These are phyloP conservation scores for Limulus polyphemus DNA, from an alignment of 2,888 invertebrate species.

Conservation along the genomic window DNA sequence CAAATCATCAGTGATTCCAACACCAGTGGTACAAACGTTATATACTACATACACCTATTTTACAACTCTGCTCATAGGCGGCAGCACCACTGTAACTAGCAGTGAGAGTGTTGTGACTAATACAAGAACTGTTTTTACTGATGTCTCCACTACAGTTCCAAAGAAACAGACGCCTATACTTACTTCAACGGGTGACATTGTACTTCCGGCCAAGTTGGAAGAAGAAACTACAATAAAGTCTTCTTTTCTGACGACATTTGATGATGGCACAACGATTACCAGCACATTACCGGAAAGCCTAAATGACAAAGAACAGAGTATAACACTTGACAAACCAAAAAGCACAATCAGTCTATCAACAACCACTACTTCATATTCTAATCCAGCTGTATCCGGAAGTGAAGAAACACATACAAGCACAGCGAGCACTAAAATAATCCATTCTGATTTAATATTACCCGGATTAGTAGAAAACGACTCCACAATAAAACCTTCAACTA, in stretches of 20 bases:
- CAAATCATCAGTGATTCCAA: conserved; percentile 40
- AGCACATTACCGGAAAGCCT: neutral
- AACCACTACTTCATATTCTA: neutral
- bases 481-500: no score
- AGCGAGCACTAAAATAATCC: neutral
- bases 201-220: no score
- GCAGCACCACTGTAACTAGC: conserved; percentile 5
- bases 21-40: conserved; percentile 54
- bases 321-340: no score
- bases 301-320: no score
- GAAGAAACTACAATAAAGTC: neutral
- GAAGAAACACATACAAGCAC: neutral
- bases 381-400: neutral
- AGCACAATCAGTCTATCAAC: neutral
- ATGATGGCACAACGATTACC: neutral
- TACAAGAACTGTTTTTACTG: conserved; percentile 44
- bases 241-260: neutral
- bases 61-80: neutral
- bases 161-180: no score
- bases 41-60: conserved; percentile 73
- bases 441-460: no score
- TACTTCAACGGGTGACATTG: no score
- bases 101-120: conserved; percentile 65
- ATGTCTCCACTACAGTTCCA: no score
- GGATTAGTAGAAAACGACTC: no score